A percentile compares a stretch with the other conserved stretches of the same genome.
These are phyloP conservation scores for Drusus annulatus DNA, from an alignment of 1,140 invertebrate genomes.

Conservation along the genomic window DNA sequence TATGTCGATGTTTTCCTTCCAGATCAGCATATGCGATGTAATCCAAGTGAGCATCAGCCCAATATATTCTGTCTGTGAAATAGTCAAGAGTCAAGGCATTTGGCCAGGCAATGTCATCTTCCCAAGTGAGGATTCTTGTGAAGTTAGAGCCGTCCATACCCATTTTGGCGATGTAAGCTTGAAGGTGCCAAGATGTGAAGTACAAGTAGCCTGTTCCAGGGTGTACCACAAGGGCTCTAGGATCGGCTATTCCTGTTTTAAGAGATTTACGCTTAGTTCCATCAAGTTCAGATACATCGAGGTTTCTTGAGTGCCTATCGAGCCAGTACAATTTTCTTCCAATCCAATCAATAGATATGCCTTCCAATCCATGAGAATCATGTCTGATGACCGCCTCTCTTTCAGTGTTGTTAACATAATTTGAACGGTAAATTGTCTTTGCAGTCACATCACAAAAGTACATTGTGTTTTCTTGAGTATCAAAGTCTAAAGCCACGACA, in stretches of 20 bases:
- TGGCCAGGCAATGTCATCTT: conserved; percentile 97
- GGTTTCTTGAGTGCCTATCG: conserved; percentile 94
- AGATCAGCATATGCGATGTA: conserved; percentile 96
- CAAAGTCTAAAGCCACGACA: conserved; percentile 96
- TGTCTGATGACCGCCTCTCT: conserved; percentile 92
- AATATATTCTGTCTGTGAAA: conserved; percentile 94
- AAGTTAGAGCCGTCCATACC: conserved; percentile 97
- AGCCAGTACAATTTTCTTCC: conserved; percentile 97
- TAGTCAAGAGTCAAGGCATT: conserved; percentile 98
- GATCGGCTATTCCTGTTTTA: conserved; percentile 90
- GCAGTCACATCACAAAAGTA: conserved; percentile 97
- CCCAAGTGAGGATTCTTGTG: conserved; percentile 90
- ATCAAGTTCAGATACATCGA: conserved; percentile 93
- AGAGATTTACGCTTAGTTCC: conserved; percentile 93
- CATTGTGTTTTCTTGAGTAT: conserved; percentile 85
- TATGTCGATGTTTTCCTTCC: conserved; percentile 88
- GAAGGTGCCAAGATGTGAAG: conserved; percentile 96
- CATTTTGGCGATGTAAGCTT: conserved; percentile 97
- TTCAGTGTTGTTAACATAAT: conserved; percentile 69
- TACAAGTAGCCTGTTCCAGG: conserved; percentile 95
- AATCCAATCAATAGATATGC: conserved; percentile 97
- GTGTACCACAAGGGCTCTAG: conserved; percentile 94
- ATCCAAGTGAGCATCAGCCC: conserved; percentile 98
- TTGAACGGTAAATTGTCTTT: conserved; percentile 89
- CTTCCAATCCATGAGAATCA: conserved; percentile 95